Base-by-base conservation (phyloP, 2,797 vertebrate species). In the Orientallactaga sibirica region DNA sequence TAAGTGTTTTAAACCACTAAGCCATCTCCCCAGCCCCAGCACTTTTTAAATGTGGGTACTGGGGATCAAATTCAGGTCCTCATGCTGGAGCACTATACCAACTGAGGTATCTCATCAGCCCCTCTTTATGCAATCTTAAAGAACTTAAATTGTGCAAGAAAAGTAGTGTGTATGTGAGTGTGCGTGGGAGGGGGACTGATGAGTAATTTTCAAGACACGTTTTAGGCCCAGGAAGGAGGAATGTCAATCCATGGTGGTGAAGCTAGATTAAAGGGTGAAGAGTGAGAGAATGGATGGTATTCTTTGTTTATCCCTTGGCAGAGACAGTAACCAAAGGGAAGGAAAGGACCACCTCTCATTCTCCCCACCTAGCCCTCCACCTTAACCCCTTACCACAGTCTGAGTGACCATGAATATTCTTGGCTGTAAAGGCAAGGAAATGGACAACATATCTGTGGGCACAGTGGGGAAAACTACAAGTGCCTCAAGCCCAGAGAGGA, bases 391-490 rank as follows among this genome's bases (percentile, higher is more conserved):
- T 24, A 37, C 9, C n/a, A 67, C 33, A 61, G 2, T 29, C 71
- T 75, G 27, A 77, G 8, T 33, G 37, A 15, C 27, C 62, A 55
- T 48, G 25, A 64, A 55, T 71, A 6, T 67, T 7, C 27, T 41
- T 24, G 15, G 58, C 70, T n/a, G 6, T 43, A 10, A 80, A 61
- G n/a, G 10, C 24, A 24, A 58, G 70, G 79, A 90, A 92, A 85
- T 41, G 62, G 41, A 92, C 19, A 48, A 7, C 33, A 68, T 61
- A 62, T 85, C 91, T 92, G 71, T 74, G 68, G 43, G 8, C 29
- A 73, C 48, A 7, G 9, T 81, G 24, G 75, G 61, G 48, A 62
- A 92, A 78, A 82, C 64, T 75, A 83, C 74, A 93, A 81, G n/a
- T 70, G 25, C 5, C 62, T 19, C 24, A 58, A 11, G 29, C 80